Evolutionary conservation across 2,797 vertebrate species (phyloP), one percentile per base, ranked within the genome.

Genomic region (Sebastes kiyomatsui): DNA sequence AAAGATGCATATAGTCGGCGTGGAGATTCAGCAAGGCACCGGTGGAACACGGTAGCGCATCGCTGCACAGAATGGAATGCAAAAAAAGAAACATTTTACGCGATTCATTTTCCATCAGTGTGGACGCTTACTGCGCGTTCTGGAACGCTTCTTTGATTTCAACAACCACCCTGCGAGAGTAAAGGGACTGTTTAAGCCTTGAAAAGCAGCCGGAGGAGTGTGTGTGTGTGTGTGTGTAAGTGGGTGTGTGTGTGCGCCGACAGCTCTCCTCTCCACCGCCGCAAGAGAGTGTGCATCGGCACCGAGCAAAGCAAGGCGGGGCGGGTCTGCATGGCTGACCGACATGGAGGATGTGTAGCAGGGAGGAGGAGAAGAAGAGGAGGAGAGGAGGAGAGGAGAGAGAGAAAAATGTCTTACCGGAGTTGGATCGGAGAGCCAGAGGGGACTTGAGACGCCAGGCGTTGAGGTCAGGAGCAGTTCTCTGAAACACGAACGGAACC

Each of bases 401-500:
- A 78, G 66, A 80, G 67, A 81, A 84, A 77, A 22, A 89, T 75
- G 77, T 85, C 96, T 97, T 97, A 97, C 96, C 96, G 93, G 96
- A 94, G 94, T 94, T 95, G 88, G 96, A 95, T 89, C 96, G 96
- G 64, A 94, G 94, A 94, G 96, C 94, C 94, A 94, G 94, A 79
- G 96, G 96, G 85, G 96, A 96, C 92, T 97, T 97, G 93, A 97
- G 96, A 87, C 95, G 96, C 97, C 97, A 97, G 95, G 96, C 95
- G 95, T 93, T 95, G 93, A 96, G 95, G 93, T 97, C 97, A 91
- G 96, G 95, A 87, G 95, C 94, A 88, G 96, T 95, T 96, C 96
- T 96, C 93, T 96, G 96, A 96, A 97, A 96, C 87, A 97, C 95
- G 94, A 97, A 96, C 94, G 97, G 97, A 94, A 97, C 95, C 90